Percentiles rank a stretch among this genome's conserved stretches.
Evolutionary conservation across 1,140 invertebrate species (phyloP).

Genomic region (Chironomus tepperi): DNA sequence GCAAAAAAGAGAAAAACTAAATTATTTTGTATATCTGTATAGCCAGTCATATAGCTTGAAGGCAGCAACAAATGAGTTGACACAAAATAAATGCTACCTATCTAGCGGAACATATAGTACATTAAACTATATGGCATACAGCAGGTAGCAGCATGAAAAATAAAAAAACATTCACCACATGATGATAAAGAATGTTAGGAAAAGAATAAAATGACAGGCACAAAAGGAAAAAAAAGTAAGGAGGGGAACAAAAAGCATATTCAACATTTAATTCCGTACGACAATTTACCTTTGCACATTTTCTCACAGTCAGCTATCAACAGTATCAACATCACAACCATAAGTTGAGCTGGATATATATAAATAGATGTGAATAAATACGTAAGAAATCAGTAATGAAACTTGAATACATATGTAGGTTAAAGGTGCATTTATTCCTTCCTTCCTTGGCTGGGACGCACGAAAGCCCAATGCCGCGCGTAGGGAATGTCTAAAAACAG

Average conservation of each 20-base stretch:
- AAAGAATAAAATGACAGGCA: background rate
- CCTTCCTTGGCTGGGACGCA: no score
- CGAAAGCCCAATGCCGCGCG: no score
- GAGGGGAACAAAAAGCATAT: background rate
- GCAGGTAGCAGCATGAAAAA: background rate
- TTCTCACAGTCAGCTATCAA: background rate
- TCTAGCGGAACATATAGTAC: background rate
- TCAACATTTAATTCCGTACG: conserved; percentile 1
- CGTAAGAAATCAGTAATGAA: no score
- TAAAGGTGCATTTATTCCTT: no score
- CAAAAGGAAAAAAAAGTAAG: background rate
- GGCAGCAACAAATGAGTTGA: conserved; percentile 22
- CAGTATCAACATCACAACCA: background rate
- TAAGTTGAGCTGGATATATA: no score
- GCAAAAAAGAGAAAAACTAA: background rate
- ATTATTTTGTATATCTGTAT: background rate
- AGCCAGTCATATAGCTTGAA: background rate
- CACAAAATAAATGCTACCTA: conserved; percentile 19
- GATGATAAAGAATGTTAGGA: background rate
- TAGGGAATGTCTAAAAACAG: no score
- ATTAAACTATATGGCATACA: background rate
- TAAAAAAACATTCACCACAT: background rate
- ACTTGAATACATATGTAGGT: no score
- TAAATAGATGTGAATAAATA: no score
- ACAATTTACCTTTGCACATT: conserved; percentile 13